These are phyloP conservation scores for Lepidonotus clava DNA, from an alignment of 2,888 invertebrate species.

Conservation along the genomic window DNA sequence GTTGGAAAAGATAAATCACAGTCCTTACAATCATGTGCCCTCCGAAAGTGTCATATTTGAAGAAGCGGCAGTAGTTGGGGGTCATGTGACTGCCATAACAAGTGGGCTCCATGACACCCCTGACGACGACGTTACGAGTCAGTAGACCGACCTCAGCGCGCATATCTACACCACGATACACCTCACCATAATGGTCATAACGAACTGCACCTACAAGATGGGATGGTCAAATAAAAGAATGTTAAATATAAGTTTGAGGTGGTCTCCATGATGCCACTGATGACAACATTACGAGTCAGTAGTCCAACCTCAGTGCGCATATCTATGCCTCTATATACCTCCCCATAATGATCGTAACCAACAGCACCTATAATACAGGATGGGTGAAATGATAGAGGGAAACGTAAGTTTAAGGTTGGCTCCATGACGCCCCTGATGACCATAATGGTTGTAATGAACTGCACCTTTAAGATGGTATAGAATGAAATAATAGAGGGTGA, in stretches of 20 bases:
- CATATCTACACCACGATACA: conserved; percentile 68
- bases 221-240: too few relatives aligned
- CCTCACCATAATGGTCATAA: conserved; percentile 68
- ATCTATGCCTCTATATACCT: conserved; percentile 67
- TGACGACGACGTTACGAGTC: conserved; percentile 69
- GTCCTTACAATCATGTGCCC: conserved; percentile 69
- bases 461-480: conserved; percentile 3
- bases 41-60: conserved; percentile 68
- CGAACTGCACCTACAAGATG: conserved; percentile 26
- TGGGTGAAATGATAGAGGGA: too few relatives aligned
- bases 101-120: conserved; percentile 65
- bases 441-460: conserved; percentile 66
- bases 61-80: conserved; percentile 55
- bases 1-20: too few relatives aligned
- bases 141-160: conserved; percentile 71
- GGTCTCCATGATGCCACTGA: conserved; percentile 67
- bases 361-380: too few relatives aligned
- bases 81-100: conserved; percentile 62
- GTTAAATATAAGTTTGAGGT: too few relatives aligned
- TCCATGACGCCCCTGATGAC: conserved; percentile 68
- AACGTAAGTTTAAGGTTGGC: too few relatives aligned
- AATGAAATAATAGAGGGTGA: too few relatives aligned
- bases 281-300: conserved; percentile 69
- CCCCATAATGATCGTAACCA: conserved; percentile 67
- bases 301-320: conserved; percentile 71